Conservation (phyloP, 2,797 vertebrate genomes). For the Brachyrhaphis roseni region DNA sequence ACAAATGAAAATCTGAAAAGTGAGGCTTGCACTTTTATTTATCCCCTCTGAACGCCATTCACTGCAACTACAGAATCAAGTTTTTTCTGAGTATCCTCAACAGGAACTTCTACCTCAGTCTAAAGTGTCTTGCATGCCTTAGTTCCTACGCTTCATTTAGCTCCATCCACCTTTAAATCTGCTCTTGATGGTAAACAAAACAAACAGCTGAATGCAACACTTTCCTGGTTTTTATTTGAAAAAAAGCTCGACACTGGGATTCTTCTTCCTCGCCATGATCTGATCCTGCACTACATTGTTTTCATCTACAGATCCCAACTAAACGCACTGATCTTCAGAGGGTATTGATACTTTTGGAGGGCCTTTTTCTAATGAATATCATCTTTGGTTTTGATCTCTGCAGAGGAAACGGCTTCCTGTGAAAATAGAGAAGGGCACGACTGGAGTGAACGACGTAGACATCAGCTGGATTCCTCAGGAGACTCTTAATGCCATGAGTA, state of each 20-base stretch:
- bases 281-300: neutral
- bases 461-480: conserved; percentile 87
- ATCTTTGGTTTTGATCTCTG: conserved; percentile 33
- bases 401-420: conserved; percentile 78
- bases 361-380: neutral
- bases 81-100: neutral
- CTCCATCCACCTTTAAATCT: neutral
- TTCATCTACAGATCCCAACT: neutral
- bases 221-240: neutral
- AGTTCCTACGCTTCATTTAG: neutral
- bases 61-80: neutral
- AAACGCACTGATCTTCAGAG: neutral
- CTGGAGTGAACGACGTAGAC: conserved; percentile 77
- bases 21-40: neutral
- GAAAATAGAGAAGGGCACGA: conserved; percentile 81
- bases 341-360: neutral
- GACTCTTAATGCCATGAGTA: conserved; percentile 84
- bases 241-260: neutral
- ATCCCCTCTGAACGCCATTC: neutral
- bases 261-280: neutral
- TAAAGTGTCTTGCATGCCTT: no score
- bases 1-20: neutral
- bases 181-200: neutral
- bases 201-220: neutral
- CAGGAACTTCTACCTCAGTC: no score